Base-by-base conservation (phyloP, 1,140 invertebrate genomes). In the Lasioglossum baleicum region DNA sequence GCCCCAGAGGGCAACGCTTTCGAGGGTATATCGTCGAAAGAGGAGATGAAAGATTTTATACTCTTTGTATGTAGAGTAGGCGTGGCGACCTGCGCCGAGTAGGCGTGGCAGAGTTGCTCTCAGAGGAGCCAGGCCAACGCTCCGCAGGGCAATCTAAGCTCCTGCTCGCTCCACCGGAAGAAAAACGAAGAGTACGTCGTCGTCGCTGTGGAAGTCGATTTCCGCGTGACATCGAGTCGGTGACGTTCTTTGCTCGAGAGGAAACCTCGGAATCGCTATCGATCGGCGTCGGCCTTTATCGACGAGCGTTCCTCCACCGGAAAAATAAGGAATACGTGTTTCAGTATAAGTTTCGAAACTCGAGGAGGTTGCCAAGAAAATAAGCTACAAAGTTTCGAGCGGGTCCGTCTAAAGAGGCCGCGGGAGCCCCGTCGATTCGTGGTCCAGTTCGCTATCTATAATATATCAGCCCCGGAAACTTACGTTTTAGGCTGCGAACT, bases 301-400 rank as follows among this genome's bases (percentile, higher is more conserved):
- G 22, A 10, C 44, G n/a, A 44, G 2, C 20, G 48, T 35, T 35
- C n/a, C 7, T n/a, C 15, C 13, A 11, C 35, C 26, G 44, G 66
- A 71, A 51, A 77, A 70, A 71, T 68, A 51, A 63, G 42, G 56
- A 48, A 31, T 70, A 63, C 67, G n/a, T 31, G 58, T 42, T 10
- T 10, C 20, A 40, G 20, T 63, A n/a, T 31, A 51, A 51, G 67
- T 71, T 70, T 64, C 31, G 31, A 26, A 60, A 26, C 26, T 8
- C 15, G 58, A 78, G n/a, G 60, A 31, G 68, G 15, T 72, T 64
- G 68, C 75, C 60, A 72, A 71, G 66, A 70, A 63, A 77, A 63
- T 70, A 77, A 64, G 68, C 60, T 72, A 7, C 10, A 53, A 78
- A 78, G 44, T 71, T 77, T 71, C 20, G 10, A 53, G 7, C 42